These are phyloP conservation scores for Tor tambroides DNA, from an alignment of 2,113 vertebrate species.

Conservation along the genomic window DNA sequence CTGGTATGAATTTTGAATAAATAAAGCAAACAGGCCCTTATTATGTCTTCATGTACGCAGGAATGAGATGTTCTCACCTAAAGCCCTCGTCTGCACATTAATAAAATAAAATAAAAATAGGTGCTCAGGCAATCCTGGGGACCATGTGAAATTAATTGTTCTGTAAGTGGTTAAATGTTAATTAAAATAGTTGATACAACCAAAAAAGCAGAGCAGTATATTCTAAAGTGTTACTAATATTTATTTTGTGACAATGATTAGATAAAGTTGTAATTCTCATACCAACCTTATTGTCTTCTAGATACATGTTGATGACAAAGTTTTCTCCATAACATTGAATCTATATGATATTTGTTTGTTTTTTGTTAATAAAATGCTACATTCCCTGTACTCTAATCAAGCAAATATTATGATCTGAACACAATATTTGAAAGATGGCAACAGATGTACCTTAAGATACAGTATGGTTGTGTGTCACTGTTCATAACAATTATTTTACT, in stretches of 20 bases:
- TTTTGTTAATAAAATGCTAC: neutral
- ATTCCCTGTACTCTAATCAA: neutral
- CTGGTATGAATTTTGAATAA: neutral
- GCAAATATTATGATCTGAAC: neutral
- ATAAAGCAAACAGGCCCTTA: neutral
- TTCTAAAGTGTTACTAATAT: neutral
- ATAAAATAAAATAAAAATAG: neutral
- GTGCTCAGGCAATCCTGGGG: neutral
- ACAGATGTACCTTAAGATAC: neutral
- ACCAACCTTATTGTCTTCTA: neutral
- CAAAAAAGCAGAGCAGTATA: no score
- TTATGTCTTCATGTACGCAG: neutral
- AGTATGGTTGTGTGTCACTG: neutral
- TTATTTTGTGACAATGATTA: neutral
- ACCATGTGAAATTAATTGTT: neutral
- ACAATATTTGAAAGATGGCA: neutral
- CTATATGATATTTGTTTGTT: no score
- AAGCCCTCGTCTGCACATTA: neutral
- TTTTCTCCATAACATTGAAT: neutral
- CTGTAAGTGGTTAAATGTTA: no score
- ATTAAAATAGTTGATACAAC: no score
- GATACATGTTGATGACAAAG: neutral
- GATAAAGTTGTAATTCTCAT: neutral
- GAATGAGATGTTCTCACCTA: neutral
- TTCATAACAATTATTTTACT: no score